phyloP scores from a whole-genome alignment of 2,113 vertebrate species.

The Trachemys scripta region DNA sequence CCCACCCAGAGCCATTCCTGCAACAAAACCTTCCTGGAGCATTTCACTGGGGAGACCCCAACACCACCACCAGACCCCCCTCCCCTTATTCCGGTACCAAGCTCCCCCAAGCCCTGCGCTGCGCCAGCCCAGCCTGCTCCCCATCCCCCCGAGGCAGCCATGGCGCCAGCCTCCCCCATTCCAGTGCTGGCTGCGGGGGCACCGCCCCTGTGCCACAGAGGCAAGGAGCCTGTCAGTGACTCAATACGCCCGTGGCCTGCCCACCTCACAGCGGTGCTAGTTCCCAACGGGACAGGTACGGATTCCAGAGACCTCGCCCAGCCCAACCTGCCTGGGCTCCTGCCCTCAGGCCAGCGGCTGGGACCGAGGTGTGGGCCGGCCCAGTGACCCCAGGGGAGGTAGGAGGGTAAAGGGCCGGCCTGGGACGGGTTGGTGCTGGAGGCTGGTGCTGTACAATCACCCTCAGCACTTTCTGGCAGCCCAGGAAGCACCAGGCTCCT shows the following conservation, averaged over 20 bases:
- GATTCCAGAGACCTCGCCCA: not conserved
- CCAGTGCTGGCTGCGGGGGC: too few relatives aligned
- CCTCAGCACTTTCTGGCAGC: not conserved
- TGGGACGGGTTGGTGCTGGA: not conserved
- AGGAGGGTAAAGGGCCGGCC: not conserved
- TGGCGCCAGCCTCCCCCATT: too few relatives aligned
- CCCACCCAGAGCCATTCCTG: not conserved
- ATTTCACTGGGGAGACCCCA: not conserved
- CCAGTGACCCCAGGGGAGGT: not conserved
- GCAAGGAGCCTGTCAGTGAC: not conserved
- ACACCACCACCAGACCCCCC: not conserved
- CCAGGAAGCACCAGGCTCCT: not conserved
- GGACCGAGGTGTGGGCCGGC: not conserved
- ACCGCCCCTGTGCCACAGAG: not conserved
- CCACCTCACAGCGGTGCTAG: not conserved
- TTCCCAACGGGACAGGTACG: accelerated
- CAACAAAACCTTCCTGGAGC: not conserved
- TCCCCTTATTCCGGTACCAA: not conserved
- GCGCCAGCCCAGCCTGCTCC: not conserved
- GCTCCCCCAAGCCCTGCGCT: not conserved
- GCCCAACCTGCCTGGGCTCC: too few relatives aligned
- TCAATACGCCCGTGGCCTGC: not conserved
- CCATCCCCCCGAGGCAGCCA: not conserved
- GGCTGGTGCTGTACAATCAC: not conserved
- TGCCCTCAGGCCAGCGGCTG: not conserved